Base-by-base conservation (phyloP, 2,113 vertebrate species). In the Perccottus glenii region DNA sequence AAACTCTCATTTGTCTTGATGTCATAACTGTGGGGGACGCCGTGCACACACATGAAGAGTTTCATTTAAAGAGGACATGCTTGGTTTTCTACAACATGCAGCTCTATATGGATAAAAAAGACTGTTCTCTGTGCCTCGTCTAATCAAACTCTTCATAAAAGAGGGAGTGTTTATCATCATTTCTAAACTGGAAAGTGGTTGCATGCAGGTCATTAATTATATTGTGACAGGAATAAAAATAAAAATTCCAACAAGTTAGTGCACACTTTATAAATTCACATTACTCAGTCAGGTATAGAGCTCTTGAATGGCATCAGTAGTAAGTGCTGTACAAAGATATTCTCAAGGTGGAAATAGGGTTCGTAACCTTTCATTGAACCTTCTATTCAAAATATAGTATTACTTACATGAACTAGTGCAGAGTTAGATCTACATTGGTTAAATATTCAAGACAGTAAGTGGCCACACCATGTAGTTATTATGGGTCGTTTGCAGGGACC, bases 21-120 rank as follows among this genome's bases (percentile, higher is more conserved):
- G 89, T 87, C 87, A 89, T 90, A 40, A 66, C 87, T 78, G 87
- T 76, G 84, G 79, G 72, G 42, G 32, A 57, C n/a, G n/a, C n/a
- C n/a, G n/a, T n/a, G n/a, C n/a, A n/a, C n/a, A n/a, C 11, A 46
- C 14, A 36, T 38, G 47, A 62, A 11, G 68, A 73, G 78, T 50
- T 75, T 63, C 32, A 75, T 56, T 44, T 11, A 46, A 64, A 49
- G 55, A 67, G 19, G 19, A 27, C 19, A 27, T 27, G 19, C 19
- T 27, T 1, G 33, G 35, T 32, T 52, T 52, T 59, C n/a, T 15
- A 42, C 59, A 61, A 58, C 56, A 58, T 58, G 56, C 56, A 58
- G 10, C 36, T 40, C 12, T 42, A 11, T 27, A 3, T 2, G 9
- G 16, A 11, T 43, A 19, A 58, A 16, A 19, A 19, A 11, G 10